These are phyloP conservation scores for Zosterops japonicus DNA, from an alignment of 2,113 vertebrate genomes.

Conservation along the genomic window DNA sequence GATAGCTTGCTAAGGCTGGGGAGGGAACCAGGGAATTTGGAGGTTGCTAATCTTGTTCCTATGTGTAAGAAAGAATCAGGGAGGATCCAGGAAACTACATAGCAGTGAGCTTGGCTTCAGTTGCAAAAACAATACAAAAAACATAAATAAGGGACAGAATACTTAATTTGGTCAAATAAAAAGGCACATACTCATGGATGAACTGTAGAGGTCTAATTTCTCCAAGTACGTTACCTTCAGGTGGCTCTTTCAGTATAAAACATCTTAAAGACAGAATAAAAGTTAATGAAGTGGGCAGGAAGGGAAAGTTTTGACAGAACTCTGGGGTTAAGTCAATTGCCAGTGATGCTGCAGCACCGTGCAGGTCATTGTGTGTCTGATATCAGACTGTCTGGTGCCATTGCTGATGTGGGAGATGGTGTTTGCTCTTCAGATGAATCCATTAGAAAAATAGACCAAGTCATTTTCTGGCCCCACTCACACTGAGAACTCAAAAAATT, in stretches of 20 bases:
- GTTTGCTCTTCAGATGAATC: slow-evolving; percentile 3
- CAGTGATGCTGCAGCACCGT: background rate
- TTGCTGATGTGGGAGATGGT: background rate
- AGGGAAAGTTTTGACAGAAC: background rate
- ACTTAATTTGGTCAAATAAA: slow-evolving; percentile 14
- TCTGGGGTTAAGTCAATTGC: background rate
- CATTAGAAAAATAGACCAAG: slow-evolving; percentile 17
- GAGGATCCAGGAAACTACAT: slow-evolving; percentile 38
- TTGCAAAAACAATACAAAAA: slow-evolving; percentile 48
- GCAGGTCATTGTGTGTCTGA: background rate
- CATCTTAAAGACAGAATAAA: background rate
- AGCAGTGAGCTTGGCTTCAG: slow-evolving; percentile 45
- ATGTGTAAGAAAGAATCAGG: slow-evolving; percentile 59
- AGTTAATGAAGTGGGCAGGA: background rate
- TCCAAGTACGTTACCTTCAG: background rate
- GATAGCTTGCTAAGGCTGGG: slow-evolving; percentile 70
- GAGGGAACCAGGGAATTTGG: slow-evolving; percentile 72
- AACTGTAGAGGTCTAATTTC: background rate
- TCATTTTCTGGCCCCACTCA: background rate
- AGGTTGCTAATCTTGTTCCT: slow-evolving; percentile 68
- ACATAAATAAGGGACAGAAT: background rate
- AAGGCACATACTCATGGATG: background rate
- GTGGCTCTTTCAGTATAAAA: background rate
- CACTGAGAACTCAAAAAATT: background rate
- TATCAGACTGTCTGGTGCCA: slow-evolving; percentile 36